Base-by-base conservation (phyloP, 2,888 invertebrate genomes). In the Caenorhabditis zanzibari region DNA sequence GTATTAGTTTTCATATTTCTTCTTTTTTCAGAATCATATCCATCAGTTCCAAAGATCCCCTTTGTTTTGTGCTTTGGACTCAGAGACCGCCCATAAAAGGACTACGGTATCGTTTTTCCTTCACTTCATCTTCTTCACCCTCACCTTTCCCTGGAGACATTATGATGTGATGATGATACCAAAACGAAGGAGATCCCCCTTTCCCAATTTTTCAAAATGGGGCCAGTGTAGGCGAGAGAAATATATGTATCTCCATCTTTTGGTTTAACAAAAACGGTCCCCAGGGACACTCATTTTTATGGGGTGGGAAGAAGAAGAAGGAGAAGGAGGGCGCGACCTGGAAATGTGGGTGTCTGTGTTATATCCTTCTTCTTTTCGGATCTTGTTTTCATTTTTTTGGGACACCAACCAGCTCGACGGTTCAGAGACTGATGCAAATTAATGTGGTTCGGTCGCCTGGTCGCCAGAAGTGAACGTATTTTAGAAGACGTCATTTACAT, bases 81-180 rank as follows among this genome's bases (percentile, higher is more conserved):
- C 38, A 14, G 59, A 19, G 59, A 35, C 61, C 9, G 16, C 54
- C 38, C 41, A 28, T 10, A 22, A 38, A 22, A 72, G 41, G 49
- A 61, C 41, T 61, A 61, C 72, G 49, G 71, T 72, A 59, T 28
- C 44, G n/a, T n/a, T n/a, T n/a, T 41, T 35, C 22, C 7, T 58
- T 14, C 22, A 59, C 49, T 66, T 41, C n/a, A 22, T 66, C 66
- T 66, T 66, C 66, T 47, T 64, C 61, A 44, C 26, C 32, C 22
- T 56, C 58, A 41, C 41, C 49, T 19, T 47, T 66, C 75, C 58
- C 75, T 22, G 35, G 64, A 56, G 68, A 75, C 66, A 44, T 75
- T 68, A 75, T 75, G 66, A 75, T 75, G 64, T 24, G 56, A 64
- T 76, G 49, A 68, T 59, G 35, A 68, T 35, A 32, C 44, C 26